Conservation (phyloP, 2,888 invertebrate species). For the Rosalia funebris region DNA sequence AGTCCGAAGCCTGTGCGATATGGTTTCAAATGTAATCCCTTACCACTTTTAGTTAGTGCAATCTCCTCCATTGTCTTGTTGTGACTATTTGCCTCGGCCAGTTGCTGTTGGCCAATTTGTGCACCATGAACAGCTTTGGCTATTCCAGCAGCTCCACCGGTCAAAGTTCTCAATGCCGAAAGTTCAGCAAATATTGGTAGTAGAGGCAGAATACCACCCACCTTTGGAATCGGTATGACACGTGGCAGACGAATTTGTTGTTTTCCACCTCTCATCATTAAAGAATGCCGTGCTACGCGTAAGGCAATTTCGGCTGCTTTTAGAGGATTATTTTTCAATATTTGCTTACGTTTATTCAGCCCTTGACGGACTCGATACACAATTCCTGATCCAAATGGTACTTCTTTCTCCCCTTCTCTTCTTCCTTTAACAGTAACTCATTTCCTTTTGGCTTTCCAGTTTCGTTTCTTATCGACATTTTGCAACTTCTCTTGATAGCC, state of each 20-base stretch:
- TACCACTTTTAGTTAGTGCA: constrained; percentile 48
- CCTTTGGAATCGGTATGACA: constrained; percentile 16
- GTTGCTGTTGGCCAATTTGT: constrained; percentile 50
- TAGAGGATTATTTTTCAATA: background rate
- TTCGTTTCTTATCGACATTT: constrained; percentile 23
- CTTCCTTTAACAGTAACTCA: background rate
- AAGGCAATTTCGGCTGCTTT: background rate
- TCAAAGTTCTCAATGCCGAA: constrained; percentile 53
- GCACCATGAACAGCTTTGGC: constrained; percentile 54
- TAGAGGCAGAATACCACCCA: constrained; percentile 53
- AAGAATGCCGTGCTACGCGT: background rate
- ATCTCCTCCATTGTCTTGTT: constrained; percentile 59
- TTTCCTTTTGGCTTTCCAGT: background rate
- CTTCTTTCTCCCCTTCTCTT: background rate
- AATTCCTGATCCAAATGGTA: background rate
- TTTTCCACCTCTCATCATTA: constrained; percentile 1
- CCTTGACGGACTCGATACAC: background rate
- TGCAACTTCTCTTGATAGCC: too few relatives aligned
- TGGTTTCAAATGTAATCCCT: constrained; percentile 42
- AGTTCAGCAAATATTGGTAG: constrained; percentile 58
- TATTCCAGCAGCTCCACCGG: constrained; percentile 56
- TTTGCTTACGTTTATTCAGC: background rate
- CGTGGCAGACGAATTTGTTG: constrained; percentile 1
- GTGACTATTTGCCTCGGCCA: constrained; percentile 53
- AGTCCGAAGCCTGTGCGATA: constrained; percentile 22